Percentiles rank a stretch among this genome's conserved stretches.
Conservation (phyloP, 1,140 invertebrate genomes). For the Saccostrea glomerata region DNA sequence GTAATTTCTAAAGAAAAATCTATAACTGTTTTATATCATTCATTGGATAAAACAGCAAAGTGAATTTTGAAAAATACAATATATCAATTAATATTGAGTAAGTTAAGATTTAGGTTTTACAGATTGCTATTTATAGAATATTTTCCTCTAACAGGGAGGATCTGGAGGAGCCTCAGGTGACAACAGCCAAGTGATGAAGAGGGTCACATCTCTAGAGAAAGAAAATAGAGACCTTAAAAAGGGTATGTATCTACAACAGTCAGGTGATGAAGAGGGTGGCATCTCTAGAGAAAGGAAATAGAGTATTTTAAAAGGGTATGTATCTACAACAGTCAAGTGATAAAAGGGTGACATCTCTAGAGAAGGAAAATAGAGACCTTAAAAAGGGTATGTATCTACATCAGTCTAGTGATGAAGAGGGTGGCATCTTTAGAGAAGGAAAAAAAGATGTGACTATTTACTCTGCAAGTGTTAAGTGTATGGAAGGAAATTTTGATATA, state of each 20-base stretch:
- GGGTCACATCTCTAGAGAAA: constrained; percentile 76
- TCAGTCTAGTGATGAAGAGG: neutral
- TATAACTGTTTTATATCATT: neutral
- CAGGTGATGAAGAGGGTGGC: neutral
- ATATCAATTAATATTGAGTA: neutral
- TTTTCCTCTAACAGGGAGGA: constrained; percentile 14
- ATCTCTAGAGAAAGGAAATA: neutral
- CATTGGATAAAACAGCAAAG: neutral
- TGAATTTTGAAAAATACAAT: neutral
- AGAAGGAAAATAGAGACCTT: constrained; percentile 79
- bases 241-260: constrained; percentile 51
- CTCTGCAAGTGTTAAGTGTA: no score
- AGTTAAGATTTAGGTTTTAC: neutral
- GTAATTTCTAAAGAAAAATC: neutral
- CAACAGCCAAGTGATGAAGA: constrained; percentile 49
- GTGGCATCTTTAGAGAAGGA: no score
- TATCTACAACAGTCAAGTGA: constrained; percentile 26
- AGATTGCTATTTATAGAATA: neutral
- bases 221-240: constrained; percentile 79
- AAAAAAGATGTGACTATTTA: no score
- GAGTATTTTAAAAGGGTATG: neutral
- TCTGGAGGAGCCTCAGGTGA: constrained; percentile 45
- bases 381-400: constrained; percentile 36
- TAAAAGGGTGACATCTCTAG: constrained; percentile 69
- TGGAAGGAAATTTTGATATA: constrained; percentile 60